Evolutionary conservation across 2,888 invertebrate species (phyloP).

Genomic region (Perithous albicinctus): DNA sequence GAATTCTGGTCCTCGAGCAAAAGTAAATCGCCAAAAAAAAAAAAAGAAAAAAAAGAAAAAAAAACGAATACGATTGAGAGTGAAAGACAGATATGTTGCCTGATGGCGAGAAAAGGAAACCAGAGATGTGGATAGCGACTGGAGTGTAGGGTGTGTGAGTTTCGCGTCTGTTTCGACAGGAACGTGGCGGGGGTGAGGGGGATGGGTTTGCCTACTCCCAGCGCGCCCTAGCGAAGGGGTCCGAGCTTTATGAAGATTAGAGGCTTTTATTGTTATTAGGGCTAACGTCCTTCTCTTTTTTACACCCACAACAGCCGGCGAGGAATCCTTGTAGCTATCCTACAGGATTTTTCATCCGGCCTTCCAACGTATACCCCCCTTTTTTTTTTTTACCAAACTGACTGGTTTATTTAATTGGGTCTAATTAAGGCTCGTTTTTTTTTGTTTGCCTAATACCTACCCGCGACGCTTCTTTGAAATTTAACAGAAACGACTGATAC

Average conservation of each 20-base stretch:
- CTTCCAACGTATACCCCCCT: slow-evolving; percentile 24
- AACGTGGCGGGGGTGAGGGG: slow-evolving; percentile 56
- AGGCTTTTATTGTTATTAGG: slow-evolving; percentile 76
- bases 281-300: slow-evolving; percentile 54
- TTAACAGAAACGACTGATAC: slow-evolving; percentile 35
- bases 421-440: slow-evolving; percentile 59
- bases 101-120: slow-evolving; percentile 9
- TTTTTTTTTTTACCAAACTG: slow-evolving; percentile 52
- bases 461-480: slow-evolving; percentile 27
- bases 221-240: slow-evolving; percentile 50
- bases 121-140: slow-evolving; percentile 13
- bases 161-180: slow-evolving; percentile 52
- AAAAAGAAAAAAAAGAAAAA: slow-evolving; percentile 12
- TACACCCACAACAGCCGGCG: slow-evolving; percentile 30
- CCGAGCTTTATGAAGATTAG: slow-evolving; percentile 75
- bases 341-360: slow-evolving; percentile 54
- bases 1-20: slow-evolving; percentile 49
- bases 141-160: slow-evolving; percentile 36
- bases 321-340: slow-evolving; percentile 47
- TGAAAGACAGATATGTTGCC: background rate
- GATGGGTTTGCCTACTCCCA: too few species aligned
- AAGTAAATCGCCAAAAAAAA: slow-evolving; percentile 47
- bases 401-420: slow-evolving; percentile 65
- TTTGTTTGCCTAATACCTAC: slow-evolving; percentile 22
- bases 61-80: slow-evolving; percentile 17